These are phyloP conservation scores for Glyphotaelius pellucidus DNA, from an alignment of 2,888 invertebrate genomes.

Conservation along the genomic window DNA sequence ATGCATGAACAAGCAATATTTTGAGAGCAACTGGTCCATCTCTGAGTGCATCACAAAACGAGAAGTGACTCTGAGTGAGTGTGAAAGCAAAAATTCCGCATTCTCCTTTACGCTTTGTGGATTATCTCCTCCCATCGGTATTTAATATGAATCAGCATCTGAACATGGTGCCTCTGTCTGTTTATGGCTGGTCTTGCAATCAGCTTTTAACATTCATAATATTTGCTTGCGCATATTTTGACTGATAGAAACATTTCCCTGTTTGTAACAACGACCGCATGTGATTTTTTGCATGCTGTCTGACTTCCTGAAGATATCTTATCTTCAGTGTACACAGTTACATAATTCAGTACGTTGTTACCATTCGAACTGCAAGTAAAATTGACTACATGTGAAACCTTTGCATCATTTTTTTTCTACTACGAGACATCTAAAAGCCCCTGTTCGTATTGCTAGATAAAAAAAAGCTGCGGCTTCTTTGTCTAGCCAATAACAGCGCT, in stretches of 20 bases:
- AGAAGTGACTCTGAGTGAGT: slow-evolving; percentile 2
- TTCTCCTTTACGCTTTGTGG: slow-evolving; percentile 26
- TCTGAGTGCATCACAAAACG: not conserved
- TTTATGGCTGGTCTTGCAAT: slow-evolving; percentile 31
- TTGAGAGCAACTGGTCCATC: slow-evolving; percentile 2
- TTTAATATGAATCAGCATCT: slow-evolving; percentile 20
- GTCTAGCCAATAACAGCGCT: not conserved
- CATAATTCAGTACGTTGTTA: not conserved
- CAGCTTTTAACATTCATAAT: not conserved
- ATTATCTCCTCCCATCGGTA: slow-evolving; percentile 27
- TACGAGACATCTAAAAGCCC: not conserved
- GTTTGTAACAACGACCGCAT: not conserved
- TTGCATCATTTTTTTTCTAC: not conserved
- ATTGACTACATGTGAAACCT: not conserved
- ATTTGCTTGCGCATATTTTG: not conserved
- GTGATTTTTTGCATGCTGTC: not conserved
- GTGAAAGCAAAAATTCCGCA: slow-evolving; percentile 28
- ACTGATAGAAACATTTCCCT: not conserved
- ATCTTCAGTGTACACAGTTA: not conserved
- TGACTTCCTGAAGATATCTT: not conserved
- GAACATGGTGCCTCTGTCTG: not conserved
- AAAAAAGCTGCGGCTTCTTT: not conserved
- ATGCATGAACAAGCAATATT: not conserved
- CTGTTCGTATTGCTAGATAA: not conserved
- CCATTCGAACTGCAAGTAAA: not conserved